A percentile compares a stretch with the other conserved stretches of the same genome.
Evolutionary conservation across 2,888 invertebrate species (phyloP).

Genomic region (Nomada fabriciana): DNA sequence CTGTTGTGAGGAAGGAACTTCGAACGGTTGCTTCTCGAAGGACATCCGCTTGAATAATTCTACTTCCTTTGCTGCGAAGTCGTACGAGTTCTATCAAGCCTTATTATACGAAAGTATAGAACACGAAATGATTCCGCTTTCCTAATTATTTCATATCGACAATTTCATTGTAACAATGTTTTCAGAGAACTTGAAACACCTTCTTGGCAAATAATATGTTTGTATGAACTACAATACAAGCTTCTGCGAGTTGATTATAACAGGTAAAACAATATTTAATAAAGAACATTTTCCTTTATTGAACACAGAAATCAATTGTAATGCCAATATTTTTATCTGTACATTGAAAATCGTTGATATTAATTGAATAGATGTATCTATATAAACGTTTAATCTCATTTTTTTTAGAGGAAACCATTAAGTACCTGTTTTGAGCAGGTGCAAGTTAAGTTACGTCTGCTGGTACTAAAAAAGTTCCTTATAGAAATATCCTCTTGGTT

Average conservation of each 20-base stretch:
- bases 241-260: too few relatives aligned
- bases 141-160: neutral
- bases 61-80: conserved; percentile 66
- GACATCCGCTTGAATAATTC: conserved; percentile 78
- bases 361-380: too few relatives aligned
- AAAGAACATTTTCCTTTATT: too few relatives aligned
- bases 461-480: neutral
- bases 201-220: neutral
- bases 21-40: conserved; percentile 71
- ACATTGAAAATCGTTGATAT: too few relatives aligned
- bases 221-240: too few relatives aligned
- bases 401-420: too few relatives aligned
- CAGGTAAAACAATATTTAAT: too few relatives aligned
- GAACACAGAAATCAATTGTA: too few relatives aligned
- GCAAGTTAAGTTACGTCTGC: neutral
- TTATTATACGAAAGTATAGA: conserved; percentile 35
- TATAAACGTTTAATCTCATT: too few relatives aligned
- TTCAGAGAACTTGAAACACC: neutral
- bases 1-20: conserved; percentile 72
- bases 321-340: too few relatives aligned
- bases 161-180: conserved; percentile 1
- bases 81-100: conserved; percentile 68
- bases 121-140: neutral
- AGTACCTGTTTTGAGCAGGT: neutral
- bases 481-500: conserved; percentile 51